phyloP scores from a whole-genome alignment of 64 coral and sea anemone genomes.

The Pocillopora verrucosa region DNA sequence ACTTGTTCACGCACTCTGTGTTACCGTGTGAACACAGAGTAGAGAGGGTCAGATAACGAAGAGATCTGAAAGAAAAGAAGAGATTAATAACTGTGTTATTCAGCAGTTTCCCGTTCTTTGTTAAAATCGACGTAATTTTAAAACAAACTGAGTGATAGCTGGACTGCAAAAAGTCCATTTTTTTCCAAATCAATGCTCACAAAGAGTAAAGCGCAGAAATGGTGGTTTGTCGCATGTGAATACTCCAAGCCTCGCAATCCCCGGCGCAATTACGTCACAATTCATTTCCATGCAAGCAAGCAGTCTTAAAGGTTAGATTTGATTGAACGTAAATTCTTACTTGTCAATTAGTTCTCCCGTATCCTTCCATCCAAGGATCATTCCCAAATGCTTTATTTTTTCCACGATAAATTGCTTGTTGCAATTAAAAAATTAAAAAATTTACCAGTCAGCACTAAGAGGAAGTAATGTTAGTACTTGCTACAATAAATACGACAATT shows the following conservation, averaged over 20 bases:
- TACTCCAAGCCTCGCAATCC: too few relatives aligned
- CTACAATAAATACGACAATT: too few relatives aligned
- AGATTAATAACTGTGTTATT: not conserved
- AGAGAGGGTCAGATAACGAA: not conserved
- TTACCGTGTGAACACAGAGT: not conserved
- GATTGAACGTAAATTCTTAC: not conserved
- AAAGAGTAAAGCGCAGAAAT: too few relatives aligned
- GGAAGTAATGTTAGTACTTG: not conserved
- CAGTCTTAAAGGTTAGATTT: not conserved
- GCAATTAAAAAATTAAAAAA: not conserved
- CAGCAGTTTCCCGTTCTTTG: too few relatives aligned
- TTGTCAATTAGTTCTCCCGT: not conserved
- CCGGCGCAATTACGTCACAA: too few relatives aligned
- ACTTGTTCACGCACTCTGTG: slow-evolving; percentile 6
- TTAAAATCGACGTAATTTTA: not conserved
- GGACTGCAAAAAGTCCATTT: too few relatives aligned
- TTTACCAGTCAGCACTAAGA: not conserved
- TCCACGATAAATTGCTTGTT: slow-evolving; percentile 29
- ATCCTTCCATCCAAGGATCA: not conserved
- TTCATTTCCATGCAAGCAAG: not conserved
- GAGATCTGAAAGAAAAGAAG: not conserved
- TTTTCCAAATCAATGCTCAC: too few relatives aligned
- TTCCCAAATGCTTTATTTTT: not conserved
- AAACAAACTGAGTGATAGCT: not conserved
- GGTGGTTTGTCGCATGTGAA: too few relatives aligned